A percentile compares a stretch with the other conserved stretches of the same genome.
phyloP scores from a whole-genome alignment of 2,888 invertebrate species.

The Gymnocheta viridis region DNA sequence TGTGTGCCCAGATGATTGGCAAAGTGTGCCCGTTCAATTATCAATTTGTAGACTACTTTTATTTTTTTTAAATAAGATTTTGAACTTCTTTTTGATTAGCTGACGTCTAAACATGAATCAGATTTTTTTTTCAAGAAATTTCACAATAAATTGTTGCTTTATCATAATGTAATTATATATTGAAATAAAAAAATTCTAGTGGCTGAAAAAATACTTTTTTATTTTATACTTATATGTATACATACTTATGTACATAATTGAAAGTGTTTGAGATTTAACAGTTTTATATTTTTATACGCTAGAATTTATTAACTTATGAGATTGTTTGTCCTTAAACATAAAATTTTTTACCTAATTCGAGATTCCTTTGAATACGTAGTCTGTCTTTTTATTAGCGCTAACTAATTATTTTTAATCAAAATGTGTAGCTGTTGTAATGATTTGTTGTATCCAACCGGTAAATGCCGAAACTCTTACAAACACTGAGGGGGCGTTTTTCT shows the following conservation, averaged over 20 bases:
- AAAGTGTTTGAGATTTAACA: background rate
- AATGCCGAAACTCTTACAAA: constrained; percentile 83
- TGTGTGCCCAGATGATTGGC: too few relatives aligned
- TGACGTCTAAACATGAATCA: background rate
- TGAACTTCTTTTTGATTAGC: too few relatives aligned
- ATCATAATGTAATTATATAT: background rate
- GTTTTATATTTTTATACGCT: background rate
- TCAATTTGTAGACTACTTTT: too few relatives aligned
- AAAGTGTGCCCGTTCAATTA: too few relatives aligned
- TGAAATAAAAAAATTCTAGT: background rate
- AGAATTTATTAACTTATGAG: constrained; percentile 51
- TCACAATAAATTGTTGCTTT: background rate
- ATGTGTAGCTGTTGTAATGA: constrained; percentile 75
- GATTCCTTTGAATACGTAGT: constrained; percentile 17
- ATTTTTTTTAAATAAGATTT: too few relatives aligned
- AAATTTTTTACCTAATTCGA: constrained; percentile 57
- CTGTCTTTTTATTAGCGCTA: constrained; percentile 4
- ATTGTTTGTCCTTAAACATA: constrained; percentile 7
- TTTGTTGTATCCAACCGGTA: constrained; percentile 80
- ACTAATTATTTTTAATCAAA: constrained; percentile 70
- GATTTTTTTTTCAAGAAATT: background rate
- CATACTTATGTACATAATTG: background rate
- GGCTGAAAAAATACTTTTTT: constrained; percentile 6
- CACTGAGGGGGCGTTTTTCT: constrained; percentile 82
- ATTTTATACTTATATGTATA: background rate